Base-by-base conservation (phyloP, 2,888 invertebrate species). In the Prosapia bicincta region DNA sequence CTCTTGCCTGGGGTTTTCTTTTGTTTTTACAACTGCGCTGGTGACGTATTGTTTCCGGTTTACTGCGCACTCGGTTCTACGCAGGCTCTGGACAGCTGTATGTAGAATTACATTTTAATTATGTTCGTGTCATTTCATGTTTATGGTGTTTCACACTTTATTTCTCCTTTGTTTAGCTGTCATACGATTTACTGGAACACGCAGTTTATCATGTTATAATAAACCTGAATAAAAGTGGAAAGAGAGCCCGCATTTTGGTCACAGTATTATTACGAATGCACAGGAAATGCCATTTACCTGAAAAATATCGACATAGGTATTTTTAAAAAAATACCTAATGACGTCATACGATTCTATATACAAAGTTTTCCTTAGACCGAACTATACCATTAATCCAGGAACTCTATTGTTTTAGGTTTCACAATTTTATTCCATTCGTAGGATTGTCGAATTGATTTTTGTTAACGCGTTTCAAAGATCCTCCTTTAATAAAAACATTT, bases 31-130 rank as follows among this genome's bases (percentile, higher is more conserved):
- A 76, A 66, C 76, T 66, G 71, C 68, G 15, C 71, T 38, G n/a
- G 76, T 76, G 76, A 76, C 65, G 65, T 76, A 76, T 72, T 76
- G 71, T 69, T 76, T 76, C 76, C 76, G 76, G 76, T 38, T 66
- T 54, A 54, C 54, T 20, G 54, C 54, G 54, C 54, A 54, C 20
- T n/a, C 54, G 5, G 5, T 9, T 54, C 54, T 20, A 13, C 54
- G 54, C 54, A 54, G 54, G 1, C n/a, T 54, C 54, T 54, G 54
- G 54, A 54, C 54, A 54, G 54, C 54, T 54, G 54, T 54, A 54
- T 20, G 7, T 54, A 54, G 54, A 54, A 54, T 54, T 54, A 54
- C 54, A 54, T 54, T 54, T 54, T 54, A 54, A 54, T 54, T 54
- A 54, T 20, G 54, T 54, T 54, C 54, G 20, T 54, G 54, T 54